These are phyloP conservation scores for Spea hammondii DNA, from an alignment of 2,797 vertebrate genomes.

Conservation along the genomic window DNA sequence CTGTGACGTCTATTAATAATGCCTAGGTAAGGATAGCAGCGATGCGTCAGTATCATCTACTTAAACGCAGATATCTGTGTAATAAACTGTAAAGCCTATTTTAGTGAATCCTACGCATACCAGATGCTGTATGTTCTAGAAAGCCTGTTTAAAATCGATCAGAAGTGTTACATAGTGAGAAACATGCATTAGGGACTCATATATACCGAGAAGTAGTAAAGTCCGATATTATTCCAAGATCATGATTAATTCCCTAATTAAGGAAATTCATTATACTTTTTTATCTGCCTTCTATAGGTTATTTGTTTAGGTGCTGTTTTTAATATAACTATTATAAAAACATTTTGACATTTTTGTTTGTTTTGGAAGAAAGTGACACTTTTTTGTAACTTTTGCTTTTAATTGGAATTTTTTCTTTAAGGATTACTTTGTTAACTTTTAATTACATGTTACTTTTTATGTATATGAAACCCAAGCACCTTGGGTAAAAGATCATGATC, in stretches of 20 bases:
- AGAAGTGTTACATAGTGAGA: slow-evolving; percentile 18
- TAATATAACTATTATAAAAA: no score
- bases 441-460: no score
- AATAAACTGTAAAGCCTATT: slow-evolving; percentile 26
- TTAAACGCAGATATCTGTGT: slow-evolving; percentile 2
- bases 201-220: not conserved
- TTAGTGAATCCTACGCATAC: slow-evolving; percentile 2
- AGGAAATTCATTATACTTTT: not conserved
- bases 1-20: slow-evolving; percentile 29
- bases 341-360: no score
- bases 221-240: slow-evolving; percentile 10
- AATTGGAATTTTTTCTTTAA: no score
- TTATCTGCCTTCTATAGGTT: not conserved
- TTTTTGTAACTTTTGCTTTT: no score
- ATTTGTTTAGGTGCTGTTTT: not conserved
- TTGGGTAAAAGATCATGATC: no score
- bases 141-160: slow-evolving; percentile 35
- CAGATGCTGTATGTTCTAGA: slow-evolving; percentile 22
- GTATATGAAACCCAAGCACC: no score
- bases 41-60: not conserved
- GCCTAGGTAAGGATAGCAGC: slow-evolving; percentile 35
- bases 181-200: not conserved
- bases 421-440: no score
- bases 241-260: slow-evolving; percentile 9
- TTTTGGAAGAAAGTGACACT: no score